A percentile compares a stretch with the other conserved stretches of the same genome.
phyloP scores from a whole-genome alignment of 2,113 vertebrate species.

The Sinocyclocheilus grahami region DNA sequence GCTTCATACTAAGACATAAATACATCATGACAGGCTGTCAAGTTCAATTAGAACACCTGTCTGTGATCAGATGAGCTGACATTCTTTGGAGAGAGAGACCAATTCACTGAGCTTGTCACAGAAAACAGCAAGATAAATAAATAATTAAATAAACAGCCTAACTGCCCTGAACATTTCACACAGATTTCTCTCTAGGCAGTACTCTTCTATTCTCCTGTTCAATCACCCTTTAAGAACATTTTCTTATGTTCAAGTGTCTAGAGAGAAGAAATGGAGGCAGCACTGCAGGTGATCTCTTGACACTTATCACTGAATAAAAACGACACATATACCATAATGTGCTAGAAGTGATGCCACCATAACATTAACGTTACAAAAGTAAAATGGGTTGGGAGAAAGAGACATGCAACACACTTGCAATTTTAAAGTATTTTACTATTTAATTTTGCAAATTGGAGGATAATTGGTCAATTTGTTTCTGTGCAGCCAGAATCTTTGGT shows the following conservation, averaged over 20 bases:
- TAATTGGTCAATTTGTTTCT: background rate
- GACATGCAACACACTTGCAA: background rate
- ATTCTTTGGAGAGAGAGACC: constrained; percentile 24
- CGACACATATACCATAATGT: background rate
- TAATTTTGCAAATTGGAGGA: background rate
- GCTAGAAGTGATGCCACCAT: background rate
- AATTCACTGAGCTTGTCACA: constrained; percentile 14
- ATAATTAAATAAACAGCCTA: background rate
- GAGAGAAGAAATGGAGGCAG: constrained; percentile 17
- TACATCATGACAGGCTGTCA: constrained; percentile 55
- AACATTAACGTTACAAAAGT: background rate
- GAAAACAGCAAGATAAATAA: constrained; percentile 1
- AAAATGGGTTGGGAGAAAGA: background rate
- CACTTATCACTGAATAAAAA: background rate
- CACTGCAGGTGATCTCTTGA: background rate
- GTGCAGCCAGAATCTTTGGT: background rate
- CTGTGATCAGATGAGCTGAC: constrained; percentile 46
- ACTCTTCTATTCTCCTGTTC: background rate
- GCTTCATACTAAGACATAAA: constrained; percentile 45
- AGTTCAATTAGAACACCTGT: constrained; percentile 53
- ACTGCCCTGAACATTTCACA: constrained; percentile 28
- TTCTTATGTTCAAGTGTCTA: constrained; percentile 38
- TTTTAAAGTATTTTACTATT: background rate
- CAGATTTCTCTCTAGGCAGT: constrained; percentile 1
- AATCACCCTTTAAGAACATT: constrained; percentile 33